Conservation (phyloP, 2,888 invertebrate genomes). For the Acronicta alni region DNA sequence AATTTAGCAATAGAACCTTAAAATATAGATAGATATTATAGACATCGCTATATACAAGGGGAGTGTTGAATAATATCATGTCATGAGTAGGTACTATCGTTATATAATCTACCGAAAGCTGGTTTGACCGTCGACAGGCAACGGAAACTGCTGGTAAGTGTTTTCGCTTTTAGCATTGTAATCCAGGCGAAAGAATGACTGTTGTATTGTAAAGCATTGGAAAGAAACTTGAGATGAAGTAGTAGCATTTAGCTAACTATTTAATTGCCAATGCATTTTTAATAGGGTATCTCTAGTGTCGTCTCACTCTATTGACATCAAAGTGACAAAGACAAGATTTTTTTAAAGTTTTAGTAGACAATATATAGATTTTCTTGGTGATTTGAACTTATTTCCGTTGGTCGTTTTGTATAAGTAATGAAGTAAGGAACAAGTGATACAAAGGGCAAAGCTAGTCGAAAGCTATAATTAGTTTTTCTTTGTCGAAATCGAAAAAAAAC, state of each 20-base stretch:
- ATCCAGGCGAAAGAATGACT: background rate
- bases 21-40: constrained; percentile 2
- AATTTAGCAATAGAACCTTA: constrained; percentile 33
- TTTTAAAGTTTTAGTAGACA: background rate
- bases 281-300: background rate
- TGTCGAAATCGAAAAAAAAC: too few relatives aligned
- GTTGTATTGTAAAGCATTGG: background rate
- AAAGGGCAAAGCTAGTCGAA: too few relatives aligned
- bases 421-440: too few relatives aligned
- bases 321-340: background rate
- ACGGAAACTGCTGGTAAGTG: background rate
- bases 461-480: too few relatives aligned
- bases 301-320: background rate
- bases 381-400: background rate
- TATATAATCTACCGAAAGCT: constrained; percentile 24
- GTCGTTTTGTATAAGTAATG: too few relatives aligned
- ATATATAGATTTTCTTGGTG: background rate
- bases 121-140: constrained; percentile 30
- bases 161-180: background rate
- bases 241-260: too few relatives aligned
- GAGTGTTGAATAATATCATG: background rate
- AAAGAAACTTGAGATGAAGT: background rate
- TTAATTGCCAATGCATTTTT: too few relatives aligned
- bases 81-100: constrained; percentile 25
- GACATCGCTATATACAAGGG: constrained; percentile 6